Conservation (phyloP, 2,113 vertebrate genomes). For the Irena cyanogastra region DNA sequence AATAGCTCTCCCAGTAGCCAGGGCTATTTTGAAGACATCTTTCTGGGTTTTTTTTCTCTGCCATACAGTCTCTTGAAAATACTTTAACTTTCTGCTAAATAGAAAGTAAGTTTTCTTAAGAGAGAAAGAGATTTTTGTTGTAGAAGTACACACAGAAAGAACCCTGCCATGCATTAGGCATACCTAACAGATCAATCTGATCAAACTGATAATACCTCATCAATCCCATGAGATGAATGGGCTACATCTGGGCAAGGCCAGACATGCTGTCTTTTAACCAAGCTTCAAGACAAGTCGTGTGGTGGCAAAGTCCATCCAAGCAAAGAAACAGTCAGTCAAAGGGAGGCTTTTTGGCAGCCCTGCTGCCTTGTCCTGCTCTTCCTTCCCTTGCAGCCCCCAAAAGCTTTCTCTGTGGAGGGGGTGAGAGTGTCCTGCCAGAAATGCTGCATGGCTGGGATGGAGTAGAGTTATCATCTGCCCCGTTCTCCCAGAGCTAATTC, state of each 20-base stretch:
- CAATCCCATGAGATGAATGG: neutral
- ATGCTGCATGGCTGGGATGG: fast-evolving
- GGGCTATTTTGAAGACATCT: neutral
- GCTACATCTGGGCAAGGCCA: neutral
- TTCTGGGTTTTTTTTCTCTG: neutral
- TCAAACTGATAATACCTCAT: no score
- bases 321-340: neutral
- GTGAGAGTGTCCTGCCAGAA: neutral
- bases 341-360: neutral
- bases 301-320: neutral
- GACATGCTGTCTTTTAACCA: neutral
- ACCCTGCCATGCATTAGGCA: neutral
- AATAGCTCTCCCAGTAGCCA: neutral
- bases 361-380: neutral
- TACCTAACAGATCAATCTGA: no score
- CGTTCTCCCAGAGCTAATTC: neutral
- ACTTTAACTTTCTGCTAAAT: neutral
- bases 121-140: neutral
- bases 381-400: neutral
- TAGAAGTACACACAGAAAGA: neutral
- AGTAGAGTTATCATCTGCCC: neutral
- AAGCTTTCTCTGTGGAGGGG: neutral
- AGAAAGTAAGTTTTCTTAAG: neutral
- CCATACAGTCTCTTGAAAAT: neutral
- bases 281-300: neutral